These are phyloP conservation scores for Agrotis exclamationis DNA, from an alignment of 2,888 invertebrate genomes.

Conservation along the genomic window DNA sequence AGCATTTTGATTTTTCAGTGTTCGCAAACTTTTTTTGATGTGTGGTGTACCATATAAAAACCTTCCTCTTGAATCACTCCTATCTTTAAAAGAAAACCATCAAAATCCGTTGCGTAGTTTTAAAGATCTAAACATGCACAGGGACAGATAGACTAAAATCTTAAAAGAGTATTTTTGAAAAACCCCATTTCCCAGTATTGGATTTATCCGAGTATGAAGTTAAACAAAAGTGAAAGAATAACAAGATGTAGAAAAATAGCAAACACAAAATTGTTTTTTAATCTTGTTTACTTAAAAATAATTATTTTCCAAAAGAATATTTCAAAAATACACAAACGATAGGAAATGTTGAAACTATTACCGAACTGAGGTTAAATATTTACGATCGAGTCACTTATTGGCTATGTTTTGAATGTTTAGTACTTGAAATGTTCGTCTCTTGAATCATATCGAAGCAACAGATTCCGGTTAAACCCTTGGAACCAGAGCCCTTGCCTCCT, in stretches of 20 bases:
- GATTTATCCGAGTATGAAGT: no score
- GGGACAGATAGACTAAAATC: no score
- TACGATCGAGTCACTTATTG: not conserved
- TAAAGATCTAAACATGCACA: no score
- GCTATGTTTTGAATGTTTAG: not conserved
- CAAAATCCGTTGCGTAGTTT: no score
- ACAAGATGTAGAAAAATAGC: not conserved
- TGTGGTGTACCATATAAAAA: no score
- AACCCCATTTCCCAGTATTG: no score
- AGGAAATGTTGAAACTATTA: not conserved
- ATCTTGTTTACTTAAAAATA: slow-evolving; percentile 36
- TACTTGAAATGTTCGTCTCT: slow-evolving; percentile 30
- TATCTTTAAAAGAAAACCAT: no score
- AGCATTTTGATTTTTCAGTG: no score
- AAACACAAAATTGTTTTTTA: slow-evolving; percentile 24
- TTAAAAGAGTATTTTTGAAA: no score
- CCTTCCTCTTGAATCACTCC: no score
- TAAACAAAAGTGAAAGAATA: not conserved
- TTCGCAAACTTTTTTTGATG: no score
- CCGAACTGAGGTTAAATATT: slow-evolving; percentile 3
- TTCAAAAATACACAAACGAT: slow-evolving; percentile 22
- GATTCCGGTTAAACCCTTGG: slow-evolving; percentile 74
- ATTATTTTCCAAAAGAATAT: slow-evolving; percentile 1
- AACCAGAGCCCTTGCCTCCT: slow-evolving; percentile 75
- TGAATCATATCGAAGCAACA: slow-evolving; percentile 72